Percentiles rank a stretch among this genome's conserved stretches.
These are phyloP conservation scores for Nephrotoma flavescens DNA, from an alignment of 2,888 invertebrate genomes.

Conservation along the genomic window DNA sequence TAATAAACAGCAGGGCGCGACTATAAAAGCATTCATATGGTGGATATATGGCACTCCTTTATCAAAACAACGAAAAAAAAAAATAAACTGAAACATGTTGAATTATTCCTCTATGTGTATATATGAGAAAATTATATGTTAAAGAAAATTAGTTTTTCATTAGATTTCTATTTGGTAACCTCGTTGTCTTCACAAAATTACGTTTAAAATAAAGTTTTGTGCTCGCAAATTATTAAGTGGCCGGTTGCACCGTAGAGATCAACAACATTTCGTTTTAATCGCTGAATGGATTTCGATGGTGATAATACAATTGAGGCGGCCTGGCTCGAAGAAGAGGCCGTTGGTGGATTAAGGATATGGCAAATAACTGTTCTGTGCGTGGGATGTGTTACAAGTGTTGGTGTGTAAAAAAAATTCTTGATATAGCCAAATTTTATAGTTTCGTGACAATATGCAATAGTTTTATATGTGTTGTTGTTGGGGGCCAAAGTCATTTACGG, in stretches of 20 bases:
- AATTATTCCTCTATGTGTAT: neutral
- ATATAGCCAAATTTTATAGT: neutral
- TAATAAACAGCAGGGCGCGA: slow-evolving; percentile 4
- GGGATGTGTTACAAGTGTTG: slow-evolving; percentile 43
- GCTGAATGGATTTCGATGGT: neutral
- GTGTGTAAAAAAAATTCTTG: slow-evolving; percentile 30
- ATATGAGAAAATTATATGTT: neutral
- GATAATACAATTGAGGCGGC: slow-evolving; percentile 26
- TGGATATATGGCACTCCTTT: slow-evolving; percentile 1
- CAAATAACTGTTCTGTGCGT: slow-evolving; percentile 61
- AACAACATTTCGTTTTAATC: neutral
- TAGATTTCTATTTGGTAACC: neutral
- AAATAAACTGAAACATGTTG: neutral
- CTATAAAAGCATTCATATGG: neutral
- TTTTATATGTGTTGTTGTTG: neutral
- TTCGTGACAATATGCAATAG: neutral
- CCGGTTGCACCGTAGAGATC: neutral
- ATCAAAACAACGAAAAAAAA: neutral
- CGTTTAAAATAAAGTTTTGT: neutral
- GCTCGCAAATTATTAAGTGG: neutral
- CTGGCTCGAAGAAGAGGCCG: slow-evolving; percentile 56
- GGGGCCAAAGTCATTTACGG: neutral
- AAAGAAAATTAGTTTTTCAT: neutral
- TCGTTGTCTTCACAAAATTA: neutral
- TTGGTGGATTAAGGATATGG: slow-evolving; percentile 64